Percentiles rank a stretch among this genome's conserved stretches.
Conservation (phyloP, 2,888 invertebrate species). For the Panopea generosa region DNA sequence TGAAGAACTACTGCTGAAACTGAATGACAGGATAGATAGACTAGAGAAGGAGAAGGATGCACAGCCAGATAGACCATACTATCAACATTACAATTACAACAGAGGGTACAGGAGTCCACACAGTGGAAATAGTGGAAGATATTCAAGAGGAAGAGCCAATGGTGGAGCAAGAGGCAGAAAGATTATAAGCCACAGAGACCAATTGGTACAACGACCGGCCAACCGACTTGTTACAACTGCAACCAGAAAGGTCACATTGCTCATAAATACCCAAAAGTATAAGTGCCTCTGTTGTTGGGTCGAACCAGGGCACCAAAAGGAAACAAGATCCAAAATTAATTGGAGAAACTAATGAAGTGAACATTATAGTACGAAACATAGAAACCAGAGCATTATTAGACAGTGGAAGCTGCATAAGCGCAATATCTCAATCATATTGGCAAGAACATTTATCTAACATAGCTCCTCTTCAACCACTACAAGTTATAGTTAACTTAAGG, state of each 20-base stretch:
- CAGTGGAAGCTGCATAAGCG: slow-evolving; percentile 18
- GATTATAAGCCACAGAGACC: too few relatives aligned
- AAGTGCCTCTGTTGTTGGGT: slow-evolving; percentile 20
- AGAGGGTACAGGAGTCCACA: too few relatives aligned
- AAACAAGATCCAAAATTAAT: too few relatives aligned
- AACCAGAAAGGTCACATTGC: slow-evolving; percentile 15
- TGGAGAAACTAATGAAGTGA: slow-evolving; percentile 19
- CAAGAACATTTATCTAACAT: background rate
- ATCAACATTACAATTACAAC: background rate
- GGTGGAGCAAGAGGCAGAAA: background rate
- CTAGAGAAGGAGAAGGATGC: slow-evolving; percentile 26
- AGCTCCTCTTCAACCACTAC: background rate
- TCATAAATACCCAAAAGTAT: slow-evolving; percentile 27
- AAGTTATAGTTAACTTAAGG: background rate
- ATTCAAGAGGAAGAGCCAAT: background rate
- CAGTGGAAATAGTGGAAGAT: slow-evolving; percentile 2
- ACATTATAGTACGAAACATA: background rate
- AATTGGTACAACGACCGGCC: too few relatives aligned
- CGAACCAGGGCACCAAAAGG: slow-evolving; percentile 1
- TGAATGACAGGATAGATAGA: slow-evolving; percentile 22
- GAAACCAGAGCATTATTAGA: slow-evolving; percentile 21
- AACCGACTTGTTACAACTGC: slow-evolving; percentile 20
- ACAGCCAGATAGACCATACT: too few relatives aligned
- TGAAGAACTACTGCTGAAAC: slow-evolving; percentile 12
- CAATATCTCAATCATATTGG: background rate